Evolutionary conservation across 2,888 invertebrate species (phyloP).

Genomic region (Oasisia sp.): DNA sequence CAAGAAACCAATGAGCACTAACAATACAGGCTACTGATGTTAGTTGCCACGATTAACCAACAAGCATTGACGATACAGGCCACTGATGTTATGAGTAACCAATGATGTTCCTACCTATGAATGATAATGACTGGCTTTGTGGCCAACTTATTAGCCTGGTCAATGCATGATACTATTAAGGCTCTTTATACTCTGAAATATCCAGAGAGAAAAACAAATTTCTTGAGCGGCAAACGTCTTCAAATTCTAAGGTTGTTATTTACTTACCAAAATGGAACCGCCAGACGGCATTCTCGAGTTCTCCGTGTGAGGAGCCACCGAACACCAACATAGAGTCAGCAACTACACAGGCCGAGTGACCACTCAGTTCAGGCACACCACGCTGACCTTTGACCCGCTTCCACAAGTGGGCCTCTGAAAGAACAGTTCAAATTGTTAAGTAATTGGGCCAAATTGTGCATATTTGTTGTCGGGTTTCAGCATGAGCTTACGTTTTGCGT

Average conservation of each 20-base stretch:
- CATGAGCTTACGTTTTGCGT: no score
- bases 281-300: slow-evolving; percentile 33
- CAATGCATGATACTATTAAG: no score
- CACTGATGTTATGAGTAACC: no score
- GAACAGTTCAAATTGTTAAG: neutral
- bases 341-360: slow-evolving; percentile 35
- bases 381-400: slow-evolving; percentile 25
- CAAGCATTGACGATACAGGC: neutral
- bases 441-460: neutral
- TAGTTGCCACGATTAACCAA: neutral
- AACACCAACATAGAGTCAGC: slow-evolving; percentile 36
- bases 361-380: slow-evolving; percentile 34
- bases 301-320: slow-evolving; percentile 35
- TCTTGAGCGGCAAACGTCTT: no score
- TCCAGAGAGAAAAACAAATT: no score
- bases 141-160: no score
- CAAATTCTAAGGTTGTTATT: neutral
- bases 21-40: neutral
- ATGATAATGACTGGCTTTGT: no score
- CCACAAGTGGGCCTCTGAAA: slow-evolving; percentile 28
- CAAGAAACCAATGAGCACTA: neutral
- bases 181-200: no score
- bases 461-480: no score
- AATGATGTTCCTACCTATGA: no score
- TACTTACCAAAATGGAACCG: slow-evolving; percentile 31